Conservation (phyloP, 2,888 invertebrate genomes). For the Dicyrtomina minuta region DNA sequence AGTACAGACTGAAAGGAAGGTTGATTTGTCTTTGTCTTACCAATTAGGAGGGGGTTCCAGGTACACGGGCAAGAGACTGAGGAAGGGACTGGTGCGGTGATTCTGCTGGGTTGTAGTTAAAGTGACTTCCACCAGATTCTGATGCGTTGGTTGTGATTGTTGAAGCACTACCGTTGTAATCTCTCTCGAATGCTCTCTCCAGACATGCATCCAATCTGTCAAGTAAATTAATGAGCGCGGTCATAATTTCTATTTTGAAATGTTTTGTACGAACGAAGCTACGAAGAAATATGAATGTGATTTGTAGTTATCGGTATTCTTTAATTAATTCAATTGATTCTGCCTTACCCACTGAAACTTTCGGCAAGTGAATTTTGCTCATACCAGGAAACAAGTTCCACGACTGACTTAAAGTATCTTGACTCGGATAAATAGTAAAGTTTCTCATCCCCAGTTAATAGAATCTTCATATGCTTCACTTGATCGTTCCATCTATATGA, state of each 20-base stretch:
- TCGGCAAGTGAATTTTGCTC: constrained; percentile 86
- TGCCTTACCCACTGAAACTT: constrained; percentile 78
- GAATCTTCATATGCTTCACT: constrained; percentile 89
- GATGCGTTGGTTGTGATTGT: not conserved
- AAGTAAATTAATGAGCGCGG: too few species aligned
- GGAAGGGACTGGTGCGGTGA: constrained; percentile 40
- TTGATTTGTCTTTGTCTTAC: too few species aligned
- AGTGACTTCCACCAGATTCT: constrained; percentile 63
- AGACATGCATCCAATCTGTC: constrained; percentile 72
- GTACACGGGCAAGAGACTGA: constrained; percentile 45
- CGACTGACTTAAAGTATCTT: constrained; percentile 85
- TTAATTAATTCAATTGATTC: not conserved
- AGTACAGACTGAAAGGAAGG: too few species aligned
- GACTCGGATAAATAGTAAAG: constrained; percentile 85
- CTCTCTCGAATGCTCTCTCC: constrained; percentile 77
- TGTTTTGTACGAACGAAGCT: too few species aligned
- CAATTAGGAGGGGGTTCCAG: constrained; percentile 42
- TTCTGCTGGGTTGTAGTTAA: constrained; percentile 75
- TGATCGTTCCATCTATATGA: constrained; percentile 80
- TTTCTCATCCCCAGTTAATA: constrained; percentile 60
- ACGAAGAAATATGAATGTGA: too few species aligned
- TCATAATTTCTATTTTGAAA: constrained; percentile 51
- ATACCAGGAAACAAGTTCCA: constrained; percentile 90
- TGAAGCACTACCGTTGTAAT: constrained; percentile 60
- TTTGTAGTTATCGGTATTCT: too few species aligned